These are phyloP conservation scores for Bicyclus anynana DNA, from an alignment of 1,140 invertebrate species.

Conservation along the genomic window DNA sequence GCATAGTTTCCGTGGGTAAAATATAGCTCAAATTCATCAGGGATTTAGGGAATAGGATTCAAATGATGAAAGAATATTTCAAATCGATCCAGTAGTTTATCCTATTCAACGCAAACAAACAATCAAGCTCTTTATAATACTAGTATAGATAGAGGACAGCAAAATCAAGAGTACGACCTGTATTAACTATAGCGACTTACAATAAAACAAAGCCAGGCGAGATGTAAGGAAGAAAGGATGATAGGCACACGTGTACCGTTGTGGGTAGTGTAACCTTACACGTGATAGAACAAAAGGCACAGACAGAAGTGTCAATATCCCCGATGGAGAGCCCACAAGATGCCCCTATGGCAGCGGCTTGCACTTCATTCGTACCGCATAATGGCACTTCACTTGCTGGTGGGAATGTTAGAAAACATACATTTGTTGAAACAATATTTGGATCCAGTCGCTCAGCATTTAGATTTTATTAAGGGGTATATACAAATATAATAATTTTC, in stretches of 20 bases:
- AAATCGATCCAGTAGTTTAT: too few relatives aligned
- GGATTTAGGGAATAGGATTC: too few relatives aligned
- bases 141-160: too few relatives aligned
- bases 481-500: too few relatives aligned
- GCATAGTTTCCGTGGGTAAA: too few relatives aligned
- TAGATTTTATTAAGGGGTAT: too few relatives aligned
- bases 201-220: constrained; percentile 13
- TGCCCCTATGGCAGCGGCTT: constrained; percentile 62
- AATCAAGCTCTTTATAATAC: too few relatives aligned
- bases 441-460: not conserved
- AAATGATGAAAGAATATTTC: too few relatives aligned
- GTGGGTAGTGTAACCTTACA: constrained; percentile 61
- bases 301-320: constrained; percentile 72
- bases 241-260: constrained; percentile 56
- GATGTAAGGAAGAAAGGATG: constrained; percentile 31
- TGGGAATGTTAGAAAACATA: constrained; percentile 50
- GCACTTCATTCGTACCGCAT: constrained; percentile 57
- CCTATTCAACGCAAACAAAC: too few relatives aligned
- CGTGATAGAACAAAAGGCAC: constrained; percentile 63
- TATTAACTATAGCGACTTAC: constrained; percentile 19
- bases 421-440: constrained; percentile 1
- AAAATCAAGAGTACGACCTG: constrained; percentile 4
- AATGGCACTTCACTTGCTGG: constrained; percentile 56
- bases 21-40: too few relatives aligned
- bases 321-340: constrained; percentile 57